These are phyloP conservation scores for Artibeus lituratus DNA, from an alignment of 2,797 vertebrate species.

Conservation along the genomic window DNA sequence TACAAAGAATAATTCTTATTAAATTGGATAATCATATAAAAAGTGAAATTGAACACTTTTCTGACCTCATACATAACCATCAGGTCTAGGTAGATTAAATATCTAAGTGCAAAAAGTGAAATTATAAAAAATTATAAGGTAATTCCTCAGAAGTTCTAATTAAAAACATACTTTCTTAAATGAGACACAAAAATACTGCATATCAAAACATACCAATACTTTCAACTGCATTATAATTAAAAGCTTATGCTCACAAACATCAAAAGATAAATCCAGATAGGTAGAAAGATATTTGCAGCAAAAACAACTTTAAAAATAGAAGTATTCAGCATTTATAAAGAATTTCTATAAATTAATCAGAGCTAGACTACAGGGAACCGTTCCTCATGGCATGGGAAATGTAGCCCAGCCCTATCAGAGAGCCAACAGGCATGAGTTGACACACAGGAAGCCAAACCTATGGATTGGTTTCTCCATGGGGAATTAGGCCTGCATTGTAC, in stretches of 20 bases:
- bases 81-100: background rate
- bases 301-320: background rate
- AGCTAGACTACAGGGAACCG: background rate
- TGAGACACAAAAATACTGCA: background rate
- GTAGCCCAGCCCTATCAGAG: too few species aligned
- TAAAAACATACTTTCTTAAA: constrained; percentile 1
- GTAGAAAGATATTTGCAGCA: background rate
- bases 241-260: background rate
- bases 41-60: background rate
- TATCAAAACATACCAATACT: background rate
- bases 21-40: background rate
- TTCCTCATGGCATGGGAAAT: too few species aligned
- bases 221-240: background rate
- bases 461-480: too few species aligned
- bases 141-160: background rate
- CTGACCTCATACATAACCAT: background rate
- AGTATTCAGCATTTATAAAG: background rate
- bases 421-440: too few species aligned
- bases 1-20: background rate
- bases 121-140: background rate
- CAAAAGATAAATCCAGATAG: background rate
- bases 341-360: background rate
- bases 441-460: too few species aligned
- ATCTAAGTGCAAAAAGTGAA: background rate
- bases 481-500: too few species aligned